A percentile compares a stretch with the other conserved stretches of the same genome.
phyloP scores from a whole-genome alignment of 2,888 invertebrate species.

The Elegia similella region DNA sequence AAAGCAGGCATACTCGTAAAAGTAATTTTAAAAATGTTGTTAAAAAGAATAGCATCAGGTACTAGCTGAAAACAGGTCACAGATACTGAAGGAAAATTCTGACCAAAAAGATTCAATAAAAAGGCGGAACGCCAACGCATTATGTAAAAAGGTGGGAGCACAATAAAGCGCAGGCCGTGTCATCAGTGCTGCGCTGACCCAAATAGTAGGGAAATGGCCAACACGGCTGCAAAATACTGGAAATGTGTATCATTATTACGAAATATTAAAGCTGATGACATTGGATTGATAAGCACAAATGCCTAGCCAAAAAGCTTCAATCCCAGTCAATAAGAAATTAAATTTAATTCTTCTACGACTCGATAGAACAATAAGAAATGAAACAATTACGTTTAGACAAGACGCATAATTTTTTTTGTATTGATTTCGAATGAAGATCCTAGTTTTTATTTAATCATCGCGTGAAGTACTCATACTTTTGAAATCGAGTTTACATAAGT shows the following conservation, averaged over 20 bases:
- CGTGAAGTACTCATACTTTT: too few relatives aligned
- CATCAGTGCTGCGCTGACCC: constrained; percentile 70
- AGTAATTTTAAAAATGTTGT: neutral
- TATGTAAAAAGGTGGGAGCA: constrained; percentile 52
- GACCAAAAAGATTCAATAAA: constrained; percentile 16
- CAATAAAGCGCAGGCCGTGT: constrained; percentile 57
- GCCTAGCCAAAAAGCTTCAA: too few relatives aligned
- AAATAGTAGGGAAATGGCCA: constrained; percentile 69
- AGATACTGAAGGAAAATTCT: neutral
- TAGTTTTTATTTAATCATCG: too few relatives aligned
- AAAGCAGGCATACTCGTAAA: too few relatives aligned
- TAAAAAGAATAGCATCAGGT: neutral
- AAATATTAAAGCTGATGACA: neutral
- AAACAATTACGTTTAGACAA: too few relatives aligned
- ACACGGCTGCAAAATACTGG: constrained; percentile 30
- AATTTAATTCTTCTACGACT: too few relatives aligned
- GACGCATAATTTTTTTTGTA: too few relatives aligned
- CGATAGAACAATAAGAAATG: too few relatives aligned
- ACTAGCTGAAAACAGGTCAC: neutral
- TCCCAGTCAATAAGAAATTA: too few relatives aligned
- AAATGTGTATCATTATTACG: neutral
- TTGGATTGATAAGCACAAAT: too few relatives aligned
- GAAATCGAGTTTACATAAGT: too few relatives aligned
- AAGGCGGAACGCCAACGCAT: constrained; percentile 35
- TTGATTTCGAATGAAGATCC: too few relatives aligned